phyloP scores from a whole-genome alignment of 2,888 invertebrate genomes.

The Trichogramma evanescens region DNA sequence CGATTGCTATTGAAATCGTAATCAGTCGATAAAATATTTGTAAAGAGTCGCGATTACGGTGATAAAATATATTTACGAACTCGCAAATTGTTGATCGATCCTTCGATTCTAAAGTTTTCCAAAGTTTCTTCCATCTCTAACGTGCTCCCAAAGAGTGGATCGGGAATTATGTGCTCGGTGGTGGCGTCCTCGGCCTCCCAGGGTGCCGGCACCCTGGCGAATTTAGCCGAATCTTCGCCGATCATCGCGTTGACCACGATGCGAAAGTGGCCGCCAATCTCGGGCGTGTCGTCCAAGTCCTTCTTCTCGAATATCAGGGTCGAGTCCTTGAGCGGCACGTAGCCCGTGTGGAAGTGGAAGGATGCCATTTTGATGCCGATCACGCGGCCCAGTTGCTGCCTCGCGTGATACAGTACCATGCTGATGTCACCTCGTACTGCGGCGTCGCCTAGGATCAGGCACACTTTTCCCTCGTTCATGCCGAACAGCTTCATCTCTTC shows the following conservation, averaged over 20 bases:
- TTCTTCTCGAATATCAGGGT: conserved; percentile 66
- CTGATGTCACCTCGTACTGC: conserved; percentile 82
- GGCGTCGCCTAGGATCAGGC: conserved; percentile 45
- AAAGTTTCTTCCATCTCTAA: conserved; percentile 76
- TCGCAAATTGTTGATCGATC: not conserved
- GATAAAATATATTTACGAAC: not conserved
- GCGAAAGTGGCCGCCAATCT: conserved; percentile 60
- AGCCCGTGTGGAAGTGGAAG: conserved; percentile 85
- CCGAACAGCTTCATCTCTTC: conserved; percentile 75
- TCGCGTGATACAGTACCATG: conserved; percentile 74
- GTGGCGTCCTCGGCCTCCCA: conserved; percentile 67
- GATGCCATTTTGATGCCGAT: conserved; percentile 82
- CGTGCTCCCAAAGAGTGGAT: conserved; percentile 67
- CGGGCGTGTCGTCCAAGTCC: conserved; percentile 77
- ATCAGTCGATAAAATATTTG: no score
- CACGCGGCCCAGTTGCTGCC: conserved; percentile 75
- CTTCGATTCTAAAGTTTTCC: conserved; percentile 59
- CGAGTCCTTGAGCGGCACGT: conserved; percentile 67
- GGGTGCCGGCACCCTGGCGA: conserved; percentile 62
- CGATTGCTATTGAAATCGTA: not conserved
- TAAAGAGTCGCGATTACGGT: not conserved
- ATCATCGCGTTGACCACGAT: conserved; percentile 66
- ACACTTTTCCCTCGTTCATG: conserved; percentile 66
- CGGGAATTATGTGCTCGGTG: conserved; percentile 49
- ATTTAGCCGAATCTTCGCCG: conserved; percentile 61